phyloP scores from a whole-genome alignment of 2,888 invertebrate genomes.

The Rosalia funebris region DNA sequence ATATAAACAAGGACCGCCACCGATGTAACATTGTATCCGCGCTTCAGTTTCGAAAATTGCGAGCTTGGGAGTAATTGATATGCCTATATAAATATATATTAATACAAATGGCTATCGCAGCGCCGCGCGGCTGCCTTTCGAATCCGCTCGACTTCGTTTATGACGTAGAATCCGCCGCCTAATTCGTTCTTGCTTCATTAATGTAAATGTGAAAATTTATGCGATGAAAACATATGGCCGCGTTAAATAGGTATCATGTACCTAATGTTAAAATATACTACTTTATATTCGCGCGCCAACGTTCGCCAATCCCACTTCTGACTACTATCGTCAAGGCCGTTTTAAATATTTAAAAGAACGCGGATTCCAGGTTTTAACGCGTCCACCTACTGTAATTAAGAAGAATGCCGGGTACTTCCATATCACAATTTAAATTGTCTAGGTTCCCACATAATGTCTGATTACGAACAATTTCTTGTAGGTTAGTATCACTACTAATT shows the following conservation, averaged over 20 bases:
- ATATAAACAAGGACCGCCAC: slow-evolving; percentile 26
- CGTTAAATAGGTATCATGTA: slow-evolving; percentile 20
- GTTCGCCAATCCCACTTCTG: no score
- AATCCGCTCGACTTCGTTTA: slow-evolving; percentile 45
- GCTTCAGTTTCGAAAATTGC: slow-evolving; percentile 32
- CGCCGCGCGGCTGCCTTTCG: slow-evolving; percentile 26
- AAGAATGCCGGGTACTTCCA: no score
- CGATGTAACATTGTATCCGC: slow-evolving; percentile 15
- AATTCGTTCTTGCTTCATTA: slow-evolving; percentile 53
- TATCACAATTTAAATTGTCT: no score
- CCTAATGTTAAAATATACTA: slow-evolving; percentile 9
- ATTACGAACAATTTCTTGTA: no score
- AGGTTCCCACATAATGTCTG: no score
- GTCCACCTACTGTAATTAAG: no score
- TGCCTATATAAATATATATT: slow-evolving; percentile 62
- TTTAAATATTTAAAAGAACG: no score
- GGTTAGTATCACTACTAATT: no score
- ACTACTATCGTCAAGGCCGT: no score
- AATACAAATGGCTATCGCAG: slow-evolving; percentile 60
- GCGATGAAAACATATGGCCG: slow-evolving; percentile 28
- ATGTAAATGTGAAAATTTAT: slow-evolving; percentile 53
- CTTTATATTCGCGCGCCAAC: neutral
- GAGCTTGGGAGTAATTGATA: slow-evolving; percentile 60
- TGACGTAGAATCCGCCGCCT: slow-evolving; percentile 42
- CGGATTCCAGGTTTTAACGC: no score